A percentile compares a stretch with the other conserved stretches of the same genome.
phyloP scores from a whole-genome alignment of 1,140 invertebrate genomes.

The Pseudomyrmex concolor region DNA sequence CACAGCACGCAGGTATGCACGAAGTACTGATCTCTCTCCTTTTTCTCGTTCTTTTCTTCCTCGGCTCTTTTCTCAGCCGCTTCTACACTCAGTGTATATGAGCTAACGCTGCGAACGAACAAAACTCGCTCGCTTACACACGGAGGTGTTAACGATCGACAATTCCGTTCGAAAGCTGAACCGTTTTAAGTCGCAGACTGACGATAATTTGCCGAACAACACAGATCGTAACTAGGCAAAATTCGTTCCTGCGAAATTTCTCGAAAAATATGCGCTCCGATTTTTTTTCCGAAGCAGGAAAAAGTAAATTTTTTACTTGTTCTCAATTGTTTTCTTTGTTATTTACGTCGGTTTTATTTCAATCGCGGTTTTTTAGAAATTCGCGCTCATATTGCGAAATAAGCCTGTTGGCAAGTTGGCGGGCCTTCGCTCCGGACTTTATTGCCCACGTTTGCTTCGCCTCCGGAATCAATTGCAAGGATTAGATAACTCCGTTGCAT shows the following conservation, averaged over 20 bases:
- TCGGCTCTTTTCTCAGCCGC: background rate
- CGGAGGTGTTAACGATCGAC: conserved; percentile 83
- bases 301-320: background rate
- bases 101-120: conserved; percentile 76
- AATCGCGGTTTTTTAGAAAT: background rate
- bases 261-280: background rate
- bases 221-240: conserved; percentile 62
- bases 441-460: conserved; percentile 48
- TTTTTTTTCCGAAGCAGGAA: background rate
- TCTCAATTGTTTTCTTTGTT: background rate
- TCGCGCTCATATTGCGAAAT: background rate
- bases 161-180: conserved; percentile 78
- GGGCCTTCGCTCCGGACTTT: conserved; percentile 31
- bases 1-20: conserved; percentile 44
- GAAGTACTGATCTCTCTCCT: conserved; percentile 33
- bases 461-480: conserved; percentile 36
- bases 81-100: conserved; percentile 25
- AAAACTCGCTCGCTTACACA: conserved; percentile 68
- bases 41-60: conserved; percentile 36
- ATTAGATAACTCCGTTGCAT: conserved; percentile 41
- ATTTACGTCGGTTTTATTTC: background rate
- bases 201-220: conserved; percentile 73
- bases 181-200: conserved; percentile 79
- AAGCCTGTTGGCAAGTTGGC: conserved; percentile 14
- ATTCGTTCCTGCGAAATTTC: conserved; percentile 16